Conservation (phyloP, 2,797 vertebrate species). For the Onychomys arenicola region DNA sequence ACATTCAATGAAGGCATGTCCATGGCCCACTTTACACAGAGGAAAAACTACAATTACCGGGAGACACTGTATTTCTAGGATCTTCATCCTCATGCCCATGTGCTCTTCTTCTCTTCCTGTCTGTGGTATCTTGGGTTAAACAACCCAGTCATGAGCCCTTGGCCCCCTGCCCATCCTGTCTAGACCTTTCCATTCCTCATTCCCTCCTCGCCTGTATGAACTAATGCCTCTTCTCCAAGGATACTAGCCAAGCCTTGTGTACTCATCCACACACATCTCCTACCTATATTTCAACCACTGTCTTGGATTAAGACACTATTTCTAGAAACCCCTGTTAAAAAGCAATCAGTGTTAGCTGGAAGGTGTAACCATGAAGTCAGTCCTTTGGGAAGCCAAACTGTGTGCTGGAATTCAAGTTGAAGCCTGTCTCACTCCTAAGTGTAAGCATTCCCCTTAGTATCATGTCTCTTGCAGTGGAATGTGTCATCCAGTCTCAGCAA, state of each 20-base stretch:
- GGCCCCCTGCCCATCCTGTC: neutral
- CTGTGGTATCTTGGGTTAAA: neutral
- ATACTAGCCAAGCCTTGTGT: neutral
- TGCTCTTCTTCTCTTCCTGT: neutral
- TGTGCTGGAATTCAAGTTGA: constrained; percentile 32
- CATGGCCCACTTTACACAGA: neutral
- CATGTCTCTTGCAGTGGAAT: neutral
- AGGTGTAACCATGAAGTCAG: constrained; percentile 5
- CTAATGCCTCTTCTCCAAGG: constrained; percentile 13
- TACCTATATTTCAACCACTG: neutral
- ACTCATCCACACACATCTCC: constrained; percentile 9
- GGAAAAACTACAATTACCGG: neutral
- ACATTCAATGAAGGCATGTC: neutral
- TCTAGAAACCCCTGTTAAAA: constrained; percentile 51
- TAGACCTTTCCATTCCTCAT: neutral
- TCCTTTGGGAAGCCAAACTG: neutral
- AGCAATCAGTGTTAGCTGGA: neutral
- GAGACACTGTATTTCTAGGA: neutral
- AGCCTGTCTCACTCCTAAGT: neutral
- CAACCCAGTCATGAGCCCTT: neutral
- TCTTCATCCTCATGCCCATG: neutral
- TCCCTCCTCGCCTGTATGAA: neutral
- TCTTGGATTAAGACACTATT: constrained; percentile 40
- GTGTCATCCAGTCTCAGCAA: neutral
- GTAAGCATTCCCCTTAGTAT: neutral